Conservation (phyloP, 1,140 invertebrate species). For the Drosophila rufa region DNA sequence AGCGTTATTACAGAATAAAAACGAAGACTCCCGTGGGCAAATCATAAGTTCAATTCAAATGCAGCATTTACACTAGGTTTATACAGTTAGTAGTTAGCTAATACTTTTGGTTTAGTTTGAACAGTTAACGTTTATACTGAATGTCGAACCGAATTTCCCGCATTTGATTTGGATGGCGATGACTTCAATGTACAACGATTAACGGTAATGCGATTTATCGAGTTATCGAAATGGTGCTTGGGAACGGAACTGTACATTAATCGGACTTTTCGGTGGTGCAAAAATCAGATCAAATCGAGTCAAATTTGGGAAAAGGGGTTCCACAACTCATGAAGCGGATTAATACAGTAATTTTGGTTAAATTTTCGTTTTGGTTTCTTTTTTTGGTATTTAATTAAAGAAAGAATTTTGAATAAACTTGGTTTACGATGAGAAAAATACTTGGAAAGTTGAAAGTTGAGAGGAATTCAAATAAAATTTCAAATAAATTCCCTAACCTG, state of each 20-base stretch:
- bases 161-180: conserved; percentile 42
- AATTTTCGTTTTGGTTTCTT: conserved; percentile 34
- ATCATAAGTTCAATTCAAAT: conserved; percentile 58
- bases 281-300: conserved; percentile 34
- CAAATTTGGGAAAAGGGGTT: conserved; percentile 58
- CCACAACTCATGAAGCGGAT: conserved; percentile 69
- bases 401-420: conserved; percentile 79
- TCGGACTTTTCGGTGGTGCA: conserved; percentile 45
- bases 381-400: conserved; percentile 56
- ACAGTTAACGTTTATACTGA: conserved; percentile 49
- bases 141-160: conserved; percentile 69
- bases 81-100: conserved; percentile 72
- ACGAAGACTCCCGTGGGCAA: conserved; percentile 30
- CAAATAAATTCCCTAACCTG: conserved; percentile 88
- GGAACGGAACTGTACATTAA: conserved; percentile 47
- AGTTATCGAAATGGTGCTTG: conserved; percentile 25
- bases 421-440: conserved; percentile 84
- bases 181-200: conserved; percentile 49
- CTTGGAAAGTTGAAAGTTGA: conserved; percentile 85
- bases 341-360: conserved; percentile 60
- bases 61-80: conserved; percentile 72
- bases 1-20: conserved; percentile 63
- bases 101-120: conserved; percentile 61
- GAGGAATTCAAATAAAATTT: conserved; percentile 84
- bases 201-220: conserved; percentile 22